A percentile compares a stretch with the other conserved stretches of the same genome.
Evolutionary conservation across 2,797 vertebrate species (phyloP).

Genomic region (Sebastes paucispinis): DNA sequence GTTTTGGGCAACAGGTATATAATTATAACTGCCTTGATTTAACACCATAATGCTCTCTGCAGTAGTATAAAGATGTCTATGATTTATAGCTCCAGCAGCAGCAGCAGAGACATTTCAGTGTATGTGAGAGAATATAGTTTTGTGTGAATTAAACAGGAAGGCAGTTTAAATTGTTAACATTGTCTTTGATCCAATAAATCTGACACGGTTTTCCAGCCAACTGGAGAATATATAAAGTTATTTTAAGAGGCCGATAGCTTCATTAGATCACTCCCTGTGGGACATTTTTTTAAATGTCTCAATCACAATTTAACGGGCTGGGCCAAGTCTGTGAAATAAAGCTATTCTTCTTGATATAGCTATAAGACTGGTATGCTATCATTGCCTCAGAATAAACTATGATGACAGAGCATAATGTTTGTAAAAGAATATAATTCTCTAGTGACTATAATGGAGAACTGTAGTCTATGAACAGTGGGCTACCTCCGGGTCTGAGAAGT

Average conservation of each 20-base stretch:
- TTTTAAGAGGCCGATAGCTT: not conserved
- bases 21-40: not conserved
- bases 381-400: not conserved
- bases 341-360: not conserved
- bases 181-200: not conserved
- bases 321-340: not conserved
- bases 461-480: too few relatives aligned
- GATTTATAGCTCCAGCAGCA: not conserved
- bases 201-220: not conserved
- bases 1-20: not conserved
- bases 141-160: not conserved
- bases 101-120: not conserved
- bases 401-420: not conserved
- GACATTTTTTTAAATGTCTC: not conserved
- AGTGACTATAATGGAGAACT: not conserved
- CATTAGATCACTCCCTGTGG: not conserved
- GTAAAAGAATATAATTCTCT: not conserved
- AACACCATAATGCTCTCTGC: not conserved
- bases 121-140: not conserved
- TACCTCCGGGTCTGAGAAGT: too few relatives aligned
- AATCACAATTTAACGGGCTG: not conserved
- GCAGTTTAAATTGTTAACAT: not conserved
- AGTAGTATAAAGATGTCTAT: not conserved
- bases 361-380: not conserved
- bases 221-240: not conserved